Conservation (phyloP, 2,888 invertebrate genomes). For the Synanthedon vespiformis region DNA sequence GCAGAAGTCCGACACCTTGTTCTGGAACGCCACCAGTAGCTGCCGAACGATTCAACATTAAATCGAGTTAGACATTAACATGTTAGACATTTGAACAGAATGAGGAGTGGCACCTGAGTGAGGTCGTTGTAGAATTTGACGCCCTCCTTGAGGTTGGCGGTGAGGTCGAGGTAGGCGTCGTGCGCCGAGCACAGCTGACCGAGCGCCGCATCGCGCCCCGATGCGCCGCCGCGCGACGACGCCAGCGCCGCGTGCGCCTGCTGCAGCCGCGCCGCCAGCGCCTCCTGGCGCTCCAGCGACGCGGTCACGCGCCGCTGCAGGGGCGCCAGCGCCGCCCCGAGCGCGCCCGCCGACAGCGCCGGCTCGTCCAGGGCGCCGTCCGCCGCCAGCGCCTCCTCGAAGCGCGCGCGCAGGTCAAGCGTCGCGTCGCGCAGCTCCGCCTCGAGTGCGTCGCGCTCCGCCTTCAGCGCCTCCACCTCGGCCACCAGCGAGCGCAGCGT, state of each 20-base stretch:
- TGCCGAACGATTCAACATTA: constrained; percentile 37
- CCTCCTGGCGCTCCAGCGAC: constrained; percentile 78
- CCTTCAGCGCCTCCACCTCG: constrained; percentile 83
- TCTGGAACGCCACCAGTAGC: constrained; percentile 94
- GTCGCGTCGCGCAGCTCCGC: constrained; percentile 84
- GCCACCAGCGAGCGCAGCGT: constrained; percentile 82
- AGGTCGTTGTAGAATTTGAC: constrained; percentile 95
- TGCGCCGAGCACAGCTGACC: constrained; percentile 89
- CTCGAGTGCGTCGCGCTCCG: constrained; percentile 89
- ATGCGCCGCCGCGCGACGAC: constrained; percentile 74
- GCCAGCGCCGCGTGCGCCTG: constrained; percentile 68
- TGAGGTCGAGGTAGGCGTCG: constrained; percentile 92
- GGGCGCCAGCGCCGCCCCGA: constrained; percentile 81
- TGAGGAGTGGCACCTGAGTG: constrained; percentile 72
- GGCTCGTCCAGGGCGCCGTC: constrained; percentile 86
- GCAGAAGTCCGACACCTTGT: constrained; percentile 97
- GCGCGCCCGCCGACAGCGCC: constrained; percentile 75
- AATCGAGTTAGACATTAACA: too few species aligned
- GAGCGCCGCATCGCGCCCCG: constrained; percentile 81
- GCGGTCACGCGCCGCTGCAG: constrained; percentile 83
- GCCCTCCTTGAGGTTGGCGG: constrained; percentile 93
- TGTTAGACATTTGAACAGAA: too few species aligned
- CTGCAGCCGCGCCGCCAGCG: constrained; percentile 50
- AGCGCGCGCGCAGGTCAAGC: constrained; percentile 85
- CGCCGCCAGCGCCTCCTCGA: constrained; percentile 79